Evolutionary conservation across 2,888 invertebrate genomes (phyloP), one percentile per base, ranked within the genome.

Genomic region (Syritta pipiens): DNA sequence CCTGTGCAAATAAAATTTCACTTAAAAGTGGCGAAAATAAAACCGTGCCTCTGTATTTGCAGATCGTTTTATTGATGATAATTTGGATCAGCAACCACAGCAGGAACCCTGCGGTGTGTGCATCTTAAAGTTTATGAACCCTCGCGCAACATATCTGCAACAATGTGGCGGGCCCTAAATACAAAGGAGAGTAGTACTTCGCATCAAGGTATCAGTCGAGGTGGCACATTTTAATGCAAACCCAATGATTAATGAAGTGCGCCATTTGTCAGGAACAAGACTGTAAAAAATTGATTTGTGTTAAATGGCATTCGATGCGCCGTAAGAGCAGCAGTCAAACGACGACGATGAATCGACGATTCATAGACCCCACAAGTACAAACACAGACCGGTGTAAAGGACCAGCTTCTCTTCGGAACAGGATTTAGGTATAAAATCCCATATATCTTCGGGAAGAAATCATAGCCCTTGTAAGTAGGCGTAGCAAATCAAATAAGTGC

Each of bases 401-500:
- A n/a, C n/a, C 44, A 14, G 10, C 22, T 10, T 14, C 3, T 14
- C 28, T 22, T 12, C 30, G 12, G 5, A 4, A 26, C 30, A 44
- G 35, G 40, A 17, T 26, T 19, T 42, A 35, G 42, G 51, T 35
- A 42, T 17, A 10, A n/a, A 35, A 48, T 53, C 3, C 24, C 59
- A 48, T 57, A 42, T 42, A 48, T 60, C 42, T 55, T 49, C 12
- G 44, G 6, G 32, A 60, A 35, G 19, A 42, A 67, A 30, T 62
- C 57, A 59, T 37, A 65, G 62, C 40, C 65, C 65, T 65, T 62
- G 55, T 74, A 79, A 79, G 79, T 79, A 79, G 79, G 79, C 79
- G 79, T 79, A 79, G 74, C 79, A 79, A 79, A 79, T 79, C 67
- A 68, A 74, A 62, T 74, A 67, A 79, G 59, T 67, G 51, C 67